Conservation (phyloP, 2,797 vertebrate species). For the Moxostoma hubbsi region DNA sequence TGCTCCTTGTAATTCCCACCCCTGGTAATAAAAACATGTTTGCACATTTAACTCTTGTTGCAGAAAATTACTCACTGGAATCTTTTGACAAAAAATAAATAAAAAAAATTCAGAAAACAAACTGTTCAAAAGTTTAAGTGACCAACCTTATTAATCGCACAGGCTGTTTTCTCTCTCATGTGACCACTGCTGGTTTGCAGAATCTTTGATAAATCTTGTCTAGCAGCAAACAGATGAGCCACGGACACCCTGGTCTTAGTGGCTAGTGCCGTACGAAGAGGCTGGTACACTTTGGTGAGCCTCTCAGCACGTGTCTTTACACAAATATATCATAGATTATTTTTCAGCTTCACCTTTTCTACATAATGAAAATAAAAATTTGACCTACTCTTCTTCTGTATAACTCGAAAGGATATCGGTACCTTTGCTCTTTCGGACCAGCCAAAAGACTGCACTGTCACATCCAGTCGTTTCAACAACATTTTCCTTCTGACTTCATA, state of each 20-base stretch:
- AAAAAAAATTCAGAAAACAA: too few species aligned
- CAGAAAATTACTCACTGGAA: not conserved
- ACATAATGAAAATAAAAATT: too few species aligned
- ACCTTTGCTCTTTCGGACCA: slow-evolving; percentile 98
- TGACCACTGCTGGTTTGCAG: slow-evolving; percentile 92
- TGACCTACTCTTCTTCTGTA: not conserved
- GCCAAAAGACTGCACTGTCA: slow-evolving; percentile 97
- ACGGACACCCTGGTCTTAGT: slow-evolving; percentile 84
- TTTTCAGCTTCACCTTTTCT: too few species aligned
- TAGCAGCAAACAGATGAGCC: slow-evolving; percentile 90
- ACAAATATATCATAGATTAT: not conserved
- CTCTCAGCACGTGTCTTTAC: slow-evolving; percentile 87
- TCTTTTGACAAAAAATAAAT: not conserved
- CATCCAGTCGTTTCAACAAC: slow-evolving; percentile 94
- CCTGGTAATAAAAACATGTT: too few species aligned
- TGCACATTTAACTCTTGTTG: too few species aligned
- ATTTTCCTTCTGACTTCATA: slow-evolving; percentile 96
- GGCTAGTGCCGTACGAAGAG: slow-evolving; percentile 83
- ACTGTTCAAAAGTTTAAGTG: not conserved
- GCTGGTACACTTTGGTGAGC: slow-evolving; percentile 91
- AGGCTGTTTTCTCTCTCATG: slow-evolving; percentile 91
- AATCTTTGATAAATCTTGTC: slow-evolving; percentile 95
- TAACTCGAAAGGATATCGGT: not conserved
- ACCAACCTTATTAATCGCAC: slow-evolving; percentile 94
- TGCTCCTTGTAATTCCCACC: too few species aligned